Conservation (phyloP, 1,140 invertebrate species). For the Heliothis virescens region DNA sequence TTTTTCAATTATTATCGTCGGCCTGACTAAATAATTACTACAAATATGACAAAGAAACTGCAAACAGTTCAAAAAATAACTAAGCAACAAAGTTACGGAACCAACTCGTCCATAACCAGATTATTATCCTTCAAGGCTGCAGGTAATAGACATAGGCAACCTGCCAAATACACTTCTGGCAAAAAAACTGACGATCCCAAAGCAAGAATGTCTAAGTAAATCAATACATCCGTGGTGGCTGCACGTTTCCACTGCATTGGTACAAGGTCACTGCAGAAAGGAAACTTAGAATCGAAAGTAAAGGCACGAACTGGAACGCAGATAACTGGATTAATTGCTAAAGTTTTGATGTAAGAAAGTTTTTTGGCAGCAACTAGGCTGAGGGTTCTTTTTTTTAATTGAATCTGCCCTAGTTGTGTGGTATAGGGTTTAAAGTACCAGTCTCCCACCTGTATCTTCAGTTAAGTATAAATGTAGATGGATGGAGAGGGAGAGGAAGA, state of each 20-base stretch:
- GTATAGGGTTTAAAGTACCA: too few species aligned
- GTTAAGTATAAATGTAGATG: too few species aligned
- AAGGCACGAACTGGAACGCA: neutral
- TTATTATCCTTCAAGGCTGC: slow-evolving; percentile 1
- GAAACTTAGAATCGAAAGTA: neutral
- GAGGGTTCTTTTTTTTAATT: too few species aligned
- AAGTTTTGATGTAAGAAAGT: neutral
- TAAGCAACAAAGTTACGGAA: neutral
- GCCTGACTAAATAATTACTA: too few species aligned
- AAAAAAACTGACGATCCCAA: neutral
- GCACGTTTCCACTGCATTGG: neutral
- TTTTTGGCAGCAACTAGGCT: neutral
- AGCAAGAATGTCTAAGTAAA: neutral
- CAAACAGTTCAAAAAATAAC: neutral
- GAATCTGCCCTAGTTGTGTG: too few species aligned
- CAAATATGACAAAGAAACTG: too few species aligned
- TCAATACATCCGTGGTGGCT: neutral
- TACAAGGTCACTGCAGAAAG: slow-evolving; percentile 3
- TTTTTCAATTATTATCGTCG: too few species aligned
- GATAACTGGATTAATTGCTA: neutral
- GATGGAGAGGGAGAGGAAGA: too few species aligned
- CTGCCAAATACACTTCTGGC: neutral
- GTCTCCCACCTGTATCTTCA: too few species aligned
- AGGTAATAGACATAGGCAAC: neutral
- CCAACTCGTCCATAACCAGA: neutral